Base-by-base conservation (phyloP, 2,888 invertebrate species). In the Erpobdella octoculata region DNA sequence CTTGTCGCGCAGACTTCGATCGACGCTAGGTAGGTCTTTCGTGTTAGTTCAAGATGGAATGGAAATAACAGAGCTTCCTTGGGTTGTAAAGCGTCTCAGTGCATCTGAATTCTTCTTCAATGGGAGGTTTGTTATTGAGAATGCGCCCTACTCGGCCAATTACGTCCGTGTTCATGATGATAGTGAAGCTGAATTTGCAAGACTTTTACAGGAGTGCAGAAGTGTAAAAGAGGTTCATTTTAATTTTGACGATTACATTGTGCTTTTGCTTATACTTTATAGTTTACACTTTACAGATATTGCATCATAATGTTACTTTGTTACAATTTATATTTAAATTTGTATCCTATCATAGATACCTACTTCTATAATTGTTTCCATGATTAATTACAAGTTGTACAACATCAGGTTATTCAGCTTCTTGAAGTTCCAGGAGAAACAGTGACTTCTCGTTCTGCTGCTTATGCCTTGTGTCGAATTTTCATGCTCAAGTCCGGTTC, bases 11-110 rank as follows among this genome's bases (percentile, higher is more conserved):
- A 58, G 70, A 28, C 59, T 64, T 21, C 36, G 41, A 37, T 71
- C 69, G 46, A 79, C 80, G 36, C 77, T 85, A 25, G 81, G 81
- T 2, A 82, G 84, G 28, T 84, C 85, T 0, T 87, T 87, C 12
- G 87, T 89, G 72, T 80, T 89, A 62, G 83, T 88, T 70, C 89
- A 90, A 82, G 88, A 88, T 79, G 89, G 89, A 4, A 82, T 85
- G n/a, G 85, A 86, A 71, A 71, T 71, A 36, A 87, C 88, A 77
- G 89, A 89, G 80, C 84, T 89, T 65, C 89, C 89, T 1, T 83
- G 88, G 18, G 86, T 89, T 69, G 86, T 89, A 35, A 85, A 86
- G 71, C 86, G 81, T 70, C 71, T 74, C 38, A 73, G 68, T 25
- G 73, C 72, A 5, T 62, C 58, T 8, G 75, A 69, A 31, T 33